Evolutionary conservation across 1,140 invertebrate species (phyloP), one percentile per base, ranked within the genome.

Genomic region (Ceratoteleas bidentatus): DNA sequence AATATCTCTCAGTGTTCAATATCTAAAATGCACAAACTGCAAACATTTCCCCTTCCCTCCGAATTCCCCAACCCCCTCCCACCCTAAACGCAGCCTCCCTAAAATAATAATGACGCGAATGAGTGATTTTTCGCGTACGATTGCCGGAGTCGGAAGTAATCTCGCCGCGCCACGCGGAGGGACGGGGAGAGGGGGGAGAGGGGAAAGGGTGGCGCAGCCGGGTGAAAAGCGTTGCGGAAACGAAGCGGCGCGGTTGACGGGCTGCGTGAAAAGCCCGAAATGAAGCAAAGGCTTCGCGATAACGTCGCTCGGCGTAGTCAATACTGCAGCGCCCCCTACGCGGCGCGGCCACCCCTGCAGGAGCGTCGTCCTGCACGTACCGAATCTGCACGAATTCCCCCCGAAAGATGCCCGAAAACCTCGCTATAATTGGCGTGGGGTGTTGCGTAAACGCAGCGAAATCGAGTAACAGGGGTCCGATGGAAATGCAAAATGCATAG

Each of bases 241-340:
- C 69, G 69, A 73, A 68, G 69, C 54, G 33, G 57, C 61, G 61
- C 52, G 69, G 61, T 73, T 68, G 69, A 70, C 56, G 78, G 65
- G 61, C 56, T 70, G 66, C 78, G 72, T 70, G 78, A 75, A 66
- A 72, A 75, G 60, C 54, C 49, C 78, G 49, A 75, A 76, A 75
- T 75, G 72, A 75, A 70, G 66, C 78, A 74, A 81, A 75, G 72
- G 78, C 65, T 74, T 77, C 82, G 73, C 79, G 83, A 86, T 85
- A 86, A 87, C 80, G 80, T 74, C 56, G 76, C 53, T 62, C 83
- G 83, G 45, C 69, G 60, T 62, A 84, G 81, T 86, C 83, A 83
- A 82, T 85, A 85, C 83, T 85, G 81, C 83, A 66, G 64, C 69
- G 61, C 82, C 76, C 79, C 73, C 61, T 56, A 34, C 56, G 34